phyloP scores from a whole-genome alignment of 2,888 invertebrate species.

The Poecilobothrus nobilitatus region DNA sequence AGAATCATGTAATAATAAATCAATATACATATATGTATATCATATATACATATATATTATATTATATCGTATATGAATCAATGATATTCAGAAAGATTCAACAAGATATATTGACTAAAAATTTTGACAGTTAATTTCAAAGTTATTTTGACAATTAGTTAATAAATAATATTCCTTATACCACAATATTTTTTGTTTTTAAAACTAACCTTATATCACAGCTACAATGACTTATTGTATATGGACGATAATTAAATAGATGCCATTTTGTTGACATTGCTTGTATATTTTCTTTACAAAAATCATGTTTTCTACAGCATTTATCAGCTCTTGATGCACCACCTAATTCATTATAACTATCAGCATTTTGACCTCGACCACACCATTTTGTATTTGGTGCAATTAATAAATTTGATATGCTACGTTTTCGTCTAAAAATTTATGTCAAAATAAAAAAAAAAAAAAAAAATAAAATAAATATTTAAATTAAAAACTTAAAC shows the following conservation, averaged over 20 bases:
- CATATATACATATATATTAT: too few relatives aligned
- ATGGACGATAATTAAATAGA: constrained; percentile 80
- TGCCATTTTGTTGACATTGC: constrained; percentile 77
- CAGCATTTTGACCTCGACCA: constrained; percentile 76
- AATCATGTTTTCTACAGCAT: constrained; percentile 84
- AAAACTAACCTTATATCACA: constrained; percentile 54
- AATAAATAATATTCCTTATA: too few relatives aligned
- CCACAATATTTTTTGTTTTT: too few relatives aligned
- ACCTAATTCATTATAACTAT: constrained; percentile 72
- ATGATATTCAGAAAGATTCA: too few relatives aligned
- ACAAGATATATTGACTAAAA: too few relatives aligned
- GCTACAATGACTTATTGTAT: constrained; percentile 84
- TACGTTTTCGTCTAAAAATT: constrained; percentile 25
- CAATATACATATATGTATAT: too few relatives aligned
- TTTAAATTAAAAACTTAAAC: background rate
- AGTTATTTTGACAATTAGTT: too few relatives aligned
- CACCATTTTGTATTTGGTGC: constrained; percentile 93
- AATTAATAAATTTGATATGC: constrained; percentile 56
- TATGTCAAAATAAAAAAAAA: background rate
- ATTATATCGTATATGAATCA: too few relatives aligned
- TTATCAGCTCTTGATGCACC: constrained; percentile 74
- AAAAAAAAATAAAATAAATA: background rate
- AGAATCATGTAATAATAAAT: too few relatives aligned
- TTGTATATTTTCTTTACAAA: constrained; percentile 76
- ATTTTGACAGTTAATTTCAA: too few relatives aligned